These are phyloP conservation scores for Stichopus chloronotus DNA, from an alignment of 35 echinoderm and acorn worm genomes.

Conservation along the genomic window DNA sequence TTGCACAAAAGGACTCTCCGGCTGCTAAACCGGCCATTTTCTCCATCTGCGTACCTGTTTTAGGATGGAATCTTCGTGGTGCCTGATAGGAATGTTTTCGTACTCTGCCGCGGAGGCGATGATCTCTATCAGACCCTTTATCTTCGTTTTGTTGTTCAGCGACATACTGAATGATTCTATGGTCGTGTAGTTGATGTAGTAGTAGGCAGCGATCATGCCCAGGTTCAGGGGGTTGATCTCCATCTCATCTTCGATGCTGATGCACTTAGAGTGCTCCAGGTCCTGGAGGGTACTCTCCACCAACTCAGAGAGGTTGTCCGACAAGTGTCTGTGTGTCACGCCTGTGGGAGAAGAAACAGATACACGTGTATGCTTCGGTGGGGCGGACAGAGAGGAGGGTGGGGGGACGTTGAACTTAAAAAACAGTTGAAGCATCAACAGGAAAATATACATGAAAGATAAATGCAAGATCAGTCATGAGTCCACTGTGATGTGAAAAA, in stretches of 20 bases:
- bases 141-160: conserved; percentile 95
- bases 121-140: conserved; percentile 98
- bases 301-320: conserved; percentile 95
- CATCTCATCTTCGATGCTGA: conserved; percentile 99
- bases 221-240: conserved; percentile 95
- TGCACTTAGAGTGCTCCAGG: conserved; percentile 97
- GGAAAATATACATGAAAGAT: too few relatives aligned
- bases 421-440: too few relatives aligned
- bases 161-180: conserved; percentile 99
- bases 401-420: too few relatives aligned
- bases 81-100: conserved; percentile 96
- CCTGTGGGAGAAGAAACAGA: conserved; percentile 56
- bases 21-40: too few relatives aligned
- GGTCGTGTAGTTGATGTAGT: conserved; percentile 99
- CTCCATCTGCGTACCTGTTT: conserved; percentile 67
- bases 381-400: neutral
- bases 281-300: conserved; percentile 97
- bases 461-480: too few relatives aligned
- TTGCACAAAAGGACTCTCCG: too few relatives aligned
- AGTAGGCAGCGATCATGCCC: conserved; percentile 99
- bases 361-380: too few relatives aligned
- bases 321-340: conserved; percentile 95
- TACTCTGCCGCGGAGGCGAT: conserved; percentile 97
- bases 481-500: too few relatives aligned
- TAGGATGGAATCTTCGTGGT: conserved; percentile 96